Conservation (phyloP, 2,797 vertebrate species). For the Gymnocypris eckloni region DNA sequence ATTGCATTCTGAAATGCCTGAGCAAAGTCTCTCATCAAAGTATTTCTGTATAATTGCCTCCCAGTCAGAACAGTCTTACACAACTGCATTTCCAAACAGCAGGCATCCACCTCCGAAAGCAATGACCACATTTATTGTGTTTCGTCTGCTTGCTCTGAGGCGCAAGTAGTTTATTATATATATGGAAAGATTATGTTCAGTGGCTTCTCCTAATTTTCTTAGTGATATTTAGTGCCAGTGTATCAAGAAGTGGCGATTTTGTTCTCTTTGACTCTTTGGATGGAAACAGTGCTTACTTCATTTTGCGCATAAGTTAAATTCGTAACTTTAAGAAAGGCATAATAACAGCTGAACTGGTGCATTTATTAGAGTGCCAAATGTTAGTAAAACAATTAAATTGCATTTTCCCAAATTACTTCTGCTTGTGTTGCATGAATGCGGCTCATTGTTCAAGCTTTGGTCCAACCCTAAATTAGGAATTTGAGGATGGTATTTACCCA, state of each 20-base stretch:
- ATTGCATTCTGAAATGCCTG: too few relatives aligned
- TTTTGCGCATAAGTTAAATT: not conserved
- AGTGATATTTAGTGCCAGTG: not conserved
- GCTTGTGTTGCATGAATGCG: not conserved
- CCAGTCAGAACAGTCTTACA: not conserved
- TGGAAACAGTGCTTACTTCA: not conserved
- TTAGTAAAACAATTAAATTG: not conserved
- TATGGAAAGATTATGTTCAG: not conserved
- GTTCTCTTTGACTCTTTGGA: not conserved
- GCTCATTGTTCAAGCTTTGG: not conserved
- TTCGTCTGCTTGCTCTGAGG: not conserved
- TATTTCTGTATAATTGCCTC: too few relatives aligned
- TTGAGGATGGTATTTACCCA: conserved; percentile 27
- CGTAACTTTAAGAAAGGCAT: not conserved
- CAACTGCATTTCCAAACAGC: not conserved
- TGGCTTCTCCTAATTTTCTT: not conserved
- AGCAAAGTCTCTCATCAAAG: too few relatives aligned
- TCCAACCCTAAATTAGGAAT: not conserved
- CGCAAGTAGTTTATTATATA: not conserved
- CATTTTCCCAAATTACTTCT: not conserved
- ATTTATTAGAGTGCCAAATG: not conserved
- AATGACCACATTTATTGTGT: not conserved
- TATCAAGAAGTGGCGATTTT: not conserved
- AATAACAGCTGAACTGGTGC: not conserved
- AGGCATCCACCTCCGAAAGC: not conserved